These are phyloP conservation scores for Leptodirus hochenwartii DNA, from an alignment of 2,888 invertebrate species.

Conservation along the genomic window DNA sequence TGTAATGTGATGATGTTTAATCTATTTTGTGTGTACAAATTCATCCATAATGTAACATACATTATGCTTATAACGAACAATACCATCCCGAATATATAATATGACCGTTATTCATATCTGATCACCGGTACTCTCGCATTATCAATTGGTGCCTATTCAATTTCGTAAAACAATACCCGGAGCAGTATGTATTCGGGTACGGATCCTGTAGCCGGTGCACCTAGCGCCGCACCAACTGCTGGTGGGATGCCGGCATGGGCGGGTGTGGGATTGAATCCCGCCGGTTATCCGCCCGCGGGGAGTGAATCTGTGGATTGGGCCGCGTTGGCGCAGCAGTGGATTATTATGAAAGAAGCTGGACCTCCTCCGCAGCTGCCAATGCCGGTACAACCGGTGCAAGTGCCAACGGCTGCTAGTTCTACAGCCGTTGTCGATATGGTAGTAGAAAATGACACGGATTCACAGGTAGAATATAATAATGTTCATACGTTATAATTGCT, in stretches of 20 bases:
- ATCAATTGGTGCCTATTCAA: too few relatives aligned
- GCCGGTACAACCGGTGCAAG: slow-evolving; percentile 35
- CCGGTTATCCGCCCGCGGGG: slow-evolving; percentile 63
- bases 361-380: slow-evolving; percentile 28
- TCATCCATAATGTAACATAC: too few relatives aligned
- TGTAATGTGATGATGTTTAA: too few relatives aligned
- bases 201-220: slow-evolving; percentile 31
- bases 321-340: slow-evolving; percentile 92
- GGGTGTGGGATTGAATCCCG: slow-evolving; percentile 68
- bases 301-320: slow-evolving; percentile 92
- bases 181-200: slow-evolving; percentile 44
- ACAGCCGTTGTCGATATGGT: slow-evolving; percentile 85
- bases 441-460: slow-evolving; percentile 55
- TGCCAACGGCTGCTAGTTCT: slow-evolving; percentile 41
- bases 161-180: too few relatives aligned
- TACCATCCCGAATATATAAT: too few relatives aligned
- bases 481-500: too few relatives aligned
- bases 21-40: too few relatives aligned
- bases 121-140: too few relatives aligned
- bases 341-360: slow-evolving; percentile 75
- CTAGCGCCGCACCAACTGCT: too few relatives aligned
- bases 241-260: too few relatives aligned
- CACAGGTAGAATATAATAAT: slow-evolving; percentile 3
- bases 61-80: too few relatives aligned
- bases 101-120: too few relatives aligned